Percentiles rank a stretch among this genome's conserved stretches.
phyloP scores from a whole-genome alignment of 2,888 invertebrate genomes.

The Allolobophora icterica region DNA sequence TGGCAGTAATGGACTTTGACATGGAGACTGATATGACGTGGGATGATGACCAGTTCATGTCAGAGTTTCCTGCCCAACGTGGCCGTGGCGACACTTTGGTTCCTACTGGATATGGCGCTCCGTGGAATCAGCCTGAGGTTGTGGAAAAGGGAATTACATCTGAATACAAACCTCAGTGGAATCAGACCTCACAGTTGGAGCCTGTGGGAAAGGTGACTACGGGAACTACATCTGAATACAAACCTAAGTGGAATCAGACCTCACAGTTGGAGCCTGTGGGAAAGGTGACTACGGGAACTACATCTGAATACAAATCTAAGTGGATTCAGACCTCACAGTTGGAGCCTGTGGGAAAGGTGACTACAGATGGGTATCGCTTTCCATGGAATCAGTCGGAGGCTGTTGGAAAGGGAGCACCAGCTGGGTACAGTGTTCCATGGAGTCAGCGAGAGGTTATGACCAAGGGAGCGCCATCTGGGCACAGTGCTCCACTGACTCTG shows the following conservation, averaged over 20 bases:
- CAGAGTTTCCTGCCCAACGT: neutral
- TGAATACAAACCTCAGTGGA: neutral
- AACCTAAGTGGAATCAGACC: too few species aligned
- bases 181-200: neutral
- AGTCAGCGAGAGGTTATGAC: neutral
- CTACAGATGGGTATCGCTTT: neutral
- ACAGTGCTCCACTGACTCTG: neutral
- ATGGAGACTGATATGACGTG: neutral
- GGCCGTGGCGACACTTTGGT: constrained; percentile 15
- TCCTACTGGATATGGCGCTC: neutral
- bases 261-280: too few species aligned
- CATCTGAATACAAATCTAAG: neutral
- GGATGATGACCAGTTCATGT: neutral
- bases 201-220: too few species aligned
- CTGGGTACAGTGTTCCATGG: neutral
- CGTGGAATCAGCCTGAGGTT: neutral
- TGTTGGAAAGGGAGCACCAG: neutral
- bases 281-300: neutral
- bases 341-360: neutral
- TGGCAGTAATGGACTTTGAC: constrained; percentile 22
- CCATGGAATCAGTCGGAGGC: neutral
- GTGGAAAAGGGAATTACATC: neutral
- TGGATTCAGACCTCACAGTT: neutral
- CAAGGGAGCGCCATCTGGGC: neutral
- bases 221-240: too few species aligned